Evolutionary conservation across 2,888 invertebrate species (phyloP).

Genomic region (Phania funesta): DNA sequence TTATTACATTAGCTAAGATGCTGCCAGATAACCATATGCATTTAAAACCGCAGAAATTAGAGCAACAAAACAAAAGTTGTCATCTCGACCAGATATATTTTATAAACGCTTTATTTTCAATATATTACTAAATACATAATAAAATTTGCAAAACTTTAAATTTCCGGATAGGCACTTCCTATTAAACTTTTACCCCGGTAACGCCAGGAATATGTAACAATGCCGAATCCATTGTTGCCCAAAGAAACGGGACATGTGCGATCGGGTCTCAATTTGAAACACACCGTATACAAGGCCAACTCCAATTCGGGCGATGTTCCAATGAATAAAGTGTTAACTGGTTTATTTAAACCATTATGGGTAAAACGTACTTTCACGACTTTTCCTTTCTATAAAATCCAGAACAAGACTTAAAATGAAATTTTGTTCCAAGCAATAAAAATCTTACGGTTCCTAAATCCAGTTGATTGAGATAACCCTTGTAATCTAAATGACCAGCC

Average conservation of each 20-base stretch:
- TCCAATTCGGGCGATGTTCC: slow-evolving; percentile 96
- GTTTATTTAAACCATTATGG: slow-evolving; percentile 87
- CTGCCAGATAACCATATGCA: no score
- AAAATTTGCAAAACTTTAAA: slow-evolving; percentile 83
- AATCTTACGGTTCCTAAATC: slow-evolving; percentile 85
- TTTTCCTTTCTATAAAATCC: slow-evolving; percentile 85
- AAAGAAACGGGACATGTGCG: slow-evolving; percentile 87
- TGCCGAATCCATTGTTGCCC: slow-evolving; percentile 86
- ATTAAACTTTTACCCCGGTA: slow-evolving; percentile 89
- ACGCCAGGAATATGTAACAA: slow-evolving; percentile 87
- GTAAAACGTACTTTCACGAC: slow-evolving; percentile 87
- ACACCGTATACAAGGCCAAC: slow-evolving; percentile 93
- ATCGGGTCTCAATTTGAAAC: slow-evolving; percentile 89
- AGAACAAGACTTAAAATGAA: neutral
- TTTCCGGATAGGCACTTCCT: slow-evolving; percentile 91
- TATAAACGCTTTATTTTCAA: neutral
- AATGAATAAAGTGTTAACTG: slow-evolving; percentile 88
- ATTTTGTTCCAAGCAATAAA: neutral
- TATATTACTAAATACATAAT: no score
- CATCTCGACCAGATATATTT: no score
- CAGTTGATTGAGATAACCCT: slow-evolving; percentile 88
- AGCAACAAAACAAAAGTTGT: no score
- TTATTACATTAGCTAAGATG: no score
- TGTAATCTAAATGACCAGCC: slow-evolving; percentile 86
- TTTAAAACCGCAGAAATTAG: no score